A percentile compares a stretch with the other conserved stretches of the same genome.
These are phyloP conservation scores for Onychostruthus taczanowskii DNA, from an alignment of 2,113 vertebrate species.

Conservation along the genomic window DNA sequence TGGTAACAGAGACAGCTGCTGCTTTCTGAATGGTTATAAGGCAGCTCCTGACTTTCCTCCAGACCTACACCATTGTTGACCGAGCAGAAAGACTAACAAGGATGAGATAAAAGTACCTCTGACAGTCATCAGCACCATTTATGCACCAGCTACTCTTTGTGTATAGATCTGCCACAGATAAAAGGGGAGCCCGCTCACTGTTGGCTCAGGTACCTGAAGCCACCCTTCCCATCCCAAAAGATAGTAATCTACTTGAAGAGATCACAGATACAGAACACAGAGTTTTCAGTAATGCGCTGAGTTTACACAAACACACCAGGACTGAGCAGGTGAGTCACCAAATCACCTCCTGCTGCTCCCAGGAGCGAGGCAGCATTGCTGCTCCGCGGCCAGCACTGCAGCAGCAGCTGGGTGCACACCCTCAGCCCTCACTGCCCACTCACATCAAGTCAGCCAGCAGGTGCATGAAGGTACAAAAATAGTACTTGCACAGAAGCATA, in stretches of 20 bases:
- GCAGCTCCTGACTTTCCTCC: neutral
- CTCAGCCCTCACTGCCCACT: neutral
- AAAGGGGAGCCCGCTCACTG: neutral
- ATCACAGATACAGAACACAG: accelerated
- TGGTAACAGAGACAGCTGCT: neutral
- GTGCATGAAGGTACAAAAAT: neutral
- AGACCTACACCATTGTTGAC: neutral
- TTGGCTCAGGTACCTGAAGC: neutral
- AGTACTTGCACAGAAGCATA: neutral
- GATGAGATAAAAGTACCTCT: neutral
- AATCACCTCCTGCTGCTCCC: neutral
- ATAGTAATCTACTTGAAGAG: neutral
- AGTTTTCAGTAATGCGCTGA: neutral
- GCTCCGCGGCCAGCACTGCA: accelerated
- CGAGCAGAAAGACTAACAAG: neutral
- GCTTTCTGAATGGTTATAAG: neutral
- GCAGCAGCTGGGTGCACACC: neutral
- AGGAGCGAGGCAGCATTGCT: neutral
- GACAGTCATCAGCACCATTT: neutral
- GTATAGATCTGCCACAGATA: neutral
- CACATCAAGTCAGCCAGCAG: neutral
- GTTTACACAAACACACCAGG: neutral
- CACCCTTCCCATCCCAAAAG: neutral
- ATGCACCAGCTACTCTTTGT: neutral
- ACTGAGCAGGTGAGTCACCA: neutral